phyloP scores from a whole-genome alignment of 2,888 invertebrate genomes.

The Enoplolaimus lenunculus region DNA sequence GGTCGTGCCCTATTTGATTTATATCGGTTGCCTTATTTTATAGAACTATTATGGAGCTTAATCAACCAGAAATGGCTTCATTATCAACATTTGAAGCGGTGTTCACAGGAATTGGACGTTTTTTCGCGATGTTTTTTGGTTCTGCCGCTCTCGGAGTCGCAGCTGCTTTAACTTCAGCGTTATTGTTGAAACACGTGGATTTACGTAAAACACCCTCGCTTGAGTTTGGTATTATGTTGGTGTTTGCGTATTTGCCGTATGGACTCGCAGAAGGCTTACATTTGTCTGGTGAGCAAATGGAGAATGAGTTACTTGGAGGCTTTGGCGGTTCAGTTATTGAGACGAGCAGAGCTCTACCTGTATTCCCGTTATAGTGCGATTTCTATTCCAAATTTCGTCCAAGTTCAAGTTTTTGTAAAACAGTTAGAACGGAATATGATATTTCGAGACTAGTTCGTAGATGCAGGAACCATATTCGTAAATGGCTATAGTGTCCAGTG shows the following conservation, averaged over 20 bases:
- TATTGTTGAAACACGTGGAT: constrained; percentile 84
- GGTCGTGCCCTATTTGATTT: no score
- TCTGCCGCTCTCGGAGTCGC: constrained; percentile 89
- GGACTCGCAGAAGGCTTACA: constrained; percentile 91
- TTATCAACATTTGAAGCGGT: constrained; percentile 51
- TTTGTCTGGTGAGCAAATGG: constrained; percentile 61
- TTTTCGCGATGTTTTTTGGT: constrained; percentile 93
- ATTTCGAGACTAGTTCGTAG: no score
- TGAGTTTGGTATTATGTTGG: constrained; percentile 94
- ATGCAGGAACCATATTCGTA: no score
- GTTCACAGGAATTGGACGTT: constrained; percentile 55
- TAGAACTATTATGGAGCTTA: constrained; percentile 41
- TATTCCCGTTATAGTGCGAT: no score
- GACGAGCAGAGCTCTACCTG: no score
- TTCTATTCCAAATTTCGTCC: constrained; percentile 18
- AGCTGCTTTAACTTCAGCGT: constrained; percentile 79
- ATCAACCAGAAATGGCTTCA: constrained; percentile 45
- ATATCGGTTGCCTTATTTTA: no score
- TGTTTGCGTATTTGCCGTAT: constrained; percentile 95
- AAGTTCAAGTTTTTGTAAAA: constrained; percentile 12
- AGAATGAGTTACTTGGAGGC: no score
- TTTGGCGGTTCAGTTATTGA: no score
- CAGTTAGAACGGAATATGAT: neutral
- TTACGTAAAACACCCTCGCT: constrained; percentile 88
- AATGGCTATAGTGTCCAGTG: no score